Evolutionary conservation across 2,888 invertebrate genomes (phyloP).

Genomic region (Blastobasis lacticolella): DNA sequence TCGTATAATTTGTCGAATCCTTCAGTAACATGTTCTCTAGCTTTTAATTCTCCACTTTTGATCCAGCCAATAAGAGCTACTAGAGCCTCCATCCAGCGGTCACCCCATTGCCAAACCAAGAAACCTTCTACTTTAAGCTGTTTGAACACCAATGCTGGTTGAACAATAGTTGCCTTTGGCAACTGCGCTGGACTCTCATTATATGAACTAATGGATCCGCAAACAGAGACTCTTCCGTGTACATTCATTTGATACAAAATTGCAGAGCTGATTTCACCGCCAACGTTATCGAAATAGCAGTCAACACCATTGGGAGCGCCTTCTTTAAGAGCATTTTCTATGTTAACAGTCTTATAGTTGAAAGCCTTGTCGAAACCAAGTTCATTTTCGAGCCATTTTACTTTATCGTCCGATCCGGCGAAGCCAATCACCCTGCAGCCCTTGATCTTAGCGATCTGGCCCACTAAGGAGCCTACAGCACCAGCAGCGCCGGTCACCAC

Average conservation of each 20-base stretch:
- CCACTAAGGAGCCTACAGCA: constrained; percentile 78
- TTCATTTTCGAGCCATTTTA: constrained; percentile 77
- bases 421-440: constrained; percentile 78
- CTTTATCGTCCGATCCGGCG: constrained; percentile 81
- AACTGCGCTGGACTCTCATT: constrained; percentile 28
- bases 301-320: constrained; percentile 81
- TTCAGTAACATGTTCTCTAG: constrained; percentile 76
- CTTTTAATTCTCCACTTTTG: constrained; percentile 77
- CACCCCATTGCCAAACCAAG: constrained; percentile 51
- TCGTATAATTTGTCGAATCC: constrained; percentile 78
- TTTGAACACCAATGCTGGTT: constrained; percentile 69
- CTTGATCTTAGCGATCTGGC: constrained; percentile 73
- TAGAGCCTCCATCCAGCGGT: constrained; percentile 74
- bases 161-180: constrained; percentile 58
- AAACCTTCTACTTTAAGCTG: constrained; percentile 80
- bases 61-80: constrained; percentile 75
- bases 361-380: constrained; percentile 80
- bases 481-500: constrained; percentile 79
- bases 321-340: constrained; percentile 71
- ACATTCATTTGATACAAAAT: constrained; percentile 76
- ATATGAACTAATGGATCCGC: constrained; percentile 48
- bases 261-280: constrained; percentile 76
- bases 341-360: constrained; percentile 80
- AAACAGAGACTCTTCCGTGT: constrained; percentile 31
- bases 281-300: constrained; percentile 85